Evolutionary conservation across 2,797 vertebrate genomes (phyloP).

Genomic region (Champsocephalus gunnari): DNA sequence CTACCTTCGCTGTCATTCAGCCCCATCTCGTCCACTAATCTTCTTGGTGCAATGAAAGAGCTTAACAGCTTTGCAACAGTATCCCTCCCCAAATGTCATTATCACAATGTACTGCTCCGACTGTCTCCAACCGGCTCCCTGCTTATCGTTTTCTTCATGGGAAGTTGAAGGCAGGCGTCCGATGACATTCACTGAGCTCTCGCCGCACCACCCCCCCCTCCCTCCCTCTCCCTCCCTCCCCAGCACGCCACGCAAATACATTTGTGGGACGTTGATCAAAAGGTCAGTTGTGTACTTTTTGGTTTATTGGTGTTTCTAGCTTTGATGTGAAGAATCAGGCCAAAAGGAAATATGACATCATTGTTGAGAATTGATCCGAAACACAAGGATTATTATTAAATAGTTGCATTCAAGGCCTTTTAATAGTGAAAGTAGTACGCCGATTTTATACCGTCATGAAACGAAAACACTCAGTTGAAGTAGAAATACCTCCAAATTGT

Average conservation of each 20-base stretch:
- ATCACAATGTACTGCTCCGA: constrained; percentile 78
- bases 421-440: background rate
- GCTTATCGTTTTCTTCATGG: constrained; percentile 81
- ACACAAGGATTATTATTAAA: constrained; percentile 10
- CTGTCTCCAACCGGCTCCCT: constrained; percentile 71
- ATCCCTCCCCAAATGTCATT: constrained; percentile 88
- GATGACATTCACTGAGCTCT: constrained; percentile 73
- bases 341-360: background rate
- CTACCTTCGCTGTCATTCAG: constrained; percentile 86
- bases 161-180: constrained; percentile 76
- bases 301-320: constrained; percentile 35
- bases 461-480: too few species aligned
- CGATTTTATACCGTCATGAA: too few species aligned
- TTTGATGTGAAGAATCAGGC: background rate
- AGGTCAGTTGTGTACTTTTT: constrained; percentile 45
- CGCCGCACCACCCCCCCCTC: background rate
- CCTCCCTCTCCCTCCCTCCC: constrained; percentile 32
- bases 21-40: constrained; percentile 86
- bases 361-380: constrained; percentile 9
- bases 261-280: constrained; percentile 32
- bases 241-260: constrained; percentile 35
- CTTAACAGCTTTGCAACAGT: constrained; percentile 87
- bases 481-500: too few species aligned
- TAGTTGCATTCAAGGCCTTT: constrained; percentile 6
- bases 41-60: constrained; percentile 87